phyloP scores from a whole-genome alignment of 2,888 invertebrate genomes.

The Stictocephala bisonia region DNA sequence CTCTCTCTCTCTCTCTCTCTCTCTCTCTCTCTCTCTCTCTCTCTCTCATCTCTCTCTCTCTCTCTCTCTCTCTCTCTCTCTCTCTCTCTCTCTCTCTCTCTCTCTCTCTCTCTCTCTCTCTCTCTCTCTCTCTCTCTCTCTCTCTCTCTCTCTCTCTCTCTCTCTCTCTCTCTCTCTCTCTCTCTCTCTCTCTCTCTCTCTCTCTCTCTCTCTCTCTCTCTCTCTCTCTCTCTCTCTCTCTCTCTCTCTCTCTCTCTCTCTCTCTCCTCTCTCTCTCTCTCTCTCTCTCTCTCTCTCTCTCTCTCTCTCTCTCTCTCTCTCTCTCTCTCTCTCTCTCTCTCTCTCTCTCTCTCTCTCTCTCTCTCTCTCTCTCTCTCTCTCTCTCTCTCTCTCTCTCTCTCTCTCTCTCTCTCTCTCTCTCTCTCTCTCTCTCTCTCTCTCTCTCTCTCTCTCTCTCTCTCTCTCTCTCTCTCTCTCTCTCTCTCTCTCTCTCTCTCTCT shows the following conservation, averaged over 20 bases:
- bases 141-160: constrained; percentile 34
- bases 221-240: not conserved
- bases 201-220: not conserved
- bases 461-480: not conserved
- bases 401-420: not conserved
- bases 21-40: constrained; percentile 11
- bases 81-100: constrained; percentile 2
- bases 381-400: not conserved
- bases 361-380: not conserved
- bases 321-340: not conserved
- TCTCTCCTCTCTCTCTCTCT: not conserved
- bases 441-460: not conserved
- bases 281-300: not conserved
- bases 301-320: not conserved
- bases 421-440: not conserved
- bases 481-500: constrained; percentile 37
- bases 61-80: constrained; percentile 20
- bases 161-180: constrained; percentile 21
- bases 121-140: constrained; percentile 28
- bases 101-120: constrained; percentile 26
- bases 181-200: constrained; percentile 14
- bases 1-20: not conserved
- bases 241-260: not conserved
- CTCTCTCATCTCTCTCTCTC: too few species aligned
- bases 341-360: not conserved